These are phyloP conservation scores for Anthrax anthrax DNA, from an alignment of 2,888 invertebrate genomes.

Conservation along the genomic window DNA sequence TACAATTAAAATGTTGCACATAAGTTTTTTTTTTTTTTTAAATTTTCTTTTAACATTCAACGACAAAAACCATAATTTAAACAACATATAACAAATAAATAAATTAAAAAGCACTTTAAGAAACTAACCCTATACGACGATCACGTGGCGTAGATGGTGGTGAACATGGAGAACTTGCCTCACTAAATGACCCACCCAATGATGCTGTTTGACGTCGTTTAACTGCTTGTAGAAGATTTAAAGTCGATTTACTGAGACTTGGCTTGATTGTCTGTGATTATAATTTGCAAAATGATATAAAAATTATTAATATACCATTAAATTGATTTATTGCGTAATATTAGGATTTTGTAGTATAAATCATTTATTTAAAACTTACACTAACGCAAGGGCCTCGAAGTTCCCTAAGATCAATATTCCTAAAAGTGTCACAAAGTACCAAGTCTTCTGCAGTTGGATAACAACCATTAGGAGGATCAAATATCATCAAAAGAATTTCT, in stretches of 20 bases:
- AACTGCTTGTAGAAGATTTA: constrained; percentile 32
- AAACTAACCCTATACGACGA: constrained; percentile 30
- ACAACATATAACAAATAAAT: no score
- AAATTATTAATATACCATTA: neutral
- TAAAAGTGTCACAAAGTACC: constrained; percentile 67
- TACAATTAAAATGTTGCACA: no score
- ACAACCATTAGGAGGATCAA: constrained; percentile 49
- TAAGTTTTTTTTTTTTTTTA: no score
- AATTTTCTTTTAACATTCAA: no score
- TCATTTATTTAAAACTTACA: constrained; percentile 43
- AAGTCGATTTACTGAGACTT: constrained; percentile 32
- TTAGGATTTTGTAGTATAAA: no score
- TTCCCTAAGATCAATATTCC: constrained; percentile 77
- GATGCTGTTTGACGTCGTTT: constrained; percentile 34
- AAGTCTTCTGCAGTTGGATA: constrained; percentile 68
- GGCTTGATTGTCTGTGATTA: constrained; percentile 31
- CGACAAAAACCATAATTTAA: no score
- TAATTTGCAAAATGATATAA: neutral
- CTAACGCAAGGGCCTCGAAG: constrained; percentile 69
- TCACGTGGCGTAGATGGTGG: constrained; percentile 35
- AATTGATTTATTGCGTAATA: no score
- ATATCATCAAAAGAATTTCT: constrained; percentile 63
- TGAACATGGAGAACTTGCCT: constrained; percentile 34
- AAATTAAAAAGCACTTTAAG: no score
- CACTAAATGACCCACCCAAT: constrained; percentile 31